These are phyloP conservation scores for Amphimallon solstitiale DNA, from an alignment of 2,888 invertebrate species.

Conservation along the genomic window DNA sequence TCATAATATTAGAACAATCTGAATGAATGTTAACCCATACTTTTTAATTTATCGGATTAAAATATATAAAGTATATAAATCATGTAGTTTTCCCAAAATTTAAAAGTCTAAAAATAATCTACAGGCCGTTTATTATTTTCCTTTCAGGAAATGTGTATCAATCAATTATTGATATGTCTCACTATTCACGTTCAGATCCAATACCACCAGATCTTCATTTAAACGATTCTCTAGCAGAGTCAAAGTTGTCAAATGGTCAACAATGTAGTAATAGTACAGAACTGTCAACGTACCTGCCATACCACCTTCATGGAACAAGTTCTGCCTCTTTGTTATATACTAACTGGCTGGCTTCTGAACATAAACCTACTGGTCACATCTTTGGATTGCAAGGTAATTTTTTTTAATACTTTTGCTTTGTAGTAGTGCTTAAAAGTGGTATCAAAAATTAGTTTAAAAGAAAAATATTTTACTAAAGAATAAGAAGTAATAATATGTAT, in stretches of 20 bases:
- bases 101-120: too few species aligned
- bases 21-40: too few species aligned
- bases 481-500: too few species aligned
- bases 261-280: conserved; percentile 45
- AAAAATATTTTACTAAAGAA: too few species aligned
- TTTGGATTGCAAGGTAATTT: conserved; percentile 72
- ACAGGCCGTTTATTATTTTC: conserved; percentile 8
- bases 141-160: conserved; percentile 56
- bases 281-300: conserved; percentile 50
- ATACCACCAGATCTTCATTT: conserved; percentile 57
- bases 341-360: conserved; percentile 58
- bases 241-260: conserved; percentile 41
- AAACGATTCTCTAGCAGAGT: conserved; percentile 51
- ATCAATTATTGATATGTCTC: conserved; percentile 57
- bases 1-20: too few species aligned
- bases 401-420: not conserved
- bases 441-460: too few species aligned
- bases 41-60: too few species aligned
- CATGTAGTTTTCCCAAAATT: too few species aligned
- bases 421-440: too few species aligned
- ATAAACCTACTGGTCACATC: conserved; percentile 62
- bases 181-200: conserved; percentile 52
- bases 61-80: too few species aligned
- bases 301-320: conserved; percentile 53
- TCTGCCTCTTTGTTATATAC: conserved; percentile 57